Evolutionary conservation across 2,888 invertebrate species (phyloP), one percentile per base, ranked within the genome.

Genomic region (Drosophila meridiana): DNA sequence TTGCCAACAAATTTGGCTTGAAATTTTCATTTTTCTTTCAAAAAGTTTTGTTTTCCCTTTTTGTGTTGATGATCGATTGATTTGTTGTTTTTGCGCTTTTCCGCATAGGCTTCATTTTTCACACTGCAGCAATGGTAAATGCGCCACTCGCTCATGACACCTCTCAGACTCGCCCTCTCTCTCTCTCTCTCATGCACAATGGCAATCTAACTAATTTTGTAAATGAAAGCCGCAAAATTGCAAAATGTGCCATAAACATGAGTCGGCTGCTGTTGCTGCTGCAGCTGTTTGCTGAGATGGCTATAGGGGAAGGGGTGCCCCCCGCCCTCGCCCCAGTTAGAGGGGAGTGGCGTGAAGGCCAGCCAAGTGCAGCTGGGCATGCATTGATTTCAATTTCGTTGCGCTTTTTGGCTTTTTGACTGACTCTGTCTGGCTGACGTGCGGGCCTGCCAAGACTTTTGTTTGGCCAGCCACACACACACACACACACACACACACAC

Each of bases 201-300:
- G 38, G 64, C 72, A 69, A 69, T 71, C 75, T 69, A 80, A 69
- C 89, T 83, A 89, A 89, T 85, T 85, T 87, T 74, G 82, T 80
- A 84, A 87, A 87, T 87, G 80, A 84, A 86, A 80, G 78, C 87
- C 75, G 59, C 82, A 84, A 89, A 84, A 81, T 76, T 80, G 83
- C 73, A 80, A 83, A 88, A 76, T 87, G 70, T 78, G 87, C 71
- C 89, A 88, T 78, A 80, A 88, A 88, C 73, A 80, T 72, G 83
- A 83, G 81, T 34, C 48, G 66, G 59, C 64, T 48, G 56, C 76
- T 78, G 78, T 50, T 73, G 56, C 76, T 78, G 78, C 47, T 73
- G 86, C 72, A 62, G 70, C 60, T 64, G 78, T 40, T 58, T 43
- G 32, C 43, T 36, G 60, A 61, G 48, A 58, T 60, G 59, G 59